Base-by-base conservation (phyloP, 1,140 invertebrate genomes). In the Drosophila pallidifrons region DNA sequence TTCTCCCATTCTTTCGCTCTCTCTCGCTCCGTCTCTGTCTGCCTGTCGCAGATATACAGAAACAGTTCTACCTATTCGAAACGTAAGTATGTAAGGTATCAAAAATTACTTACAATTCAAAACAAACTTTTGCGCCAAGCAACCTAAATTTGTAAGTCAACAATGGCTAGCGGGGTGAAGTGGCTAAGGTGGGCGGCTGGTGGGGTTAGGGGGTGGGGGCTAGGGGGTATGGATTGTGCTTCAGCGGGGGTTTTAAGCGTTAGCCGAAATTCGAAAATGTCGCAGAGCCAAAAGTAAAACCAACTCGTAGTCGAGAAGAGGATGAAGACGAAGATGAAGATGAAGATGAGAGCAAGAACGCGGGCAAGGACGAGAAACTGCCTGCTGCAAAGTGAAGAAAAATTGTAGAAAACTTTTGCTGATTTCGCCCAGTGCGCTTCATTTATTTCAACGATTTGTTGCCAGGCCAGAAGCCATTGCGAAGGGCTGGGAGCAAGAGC, bases 21-120 rank as follows among this genome's bases (percentile, higher is more conserved):
- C 30, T 8, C 16, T 8, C 72, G 41, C 28, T 15, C 52, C 32
- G 57, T 43, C 16, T 6, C n/a, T 15, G 32, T n/a, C 45, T 49
- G 35, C 38, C 28, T 58, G 10, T 25, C 11, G 10, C 20, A 32
- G 13, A 30, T 73, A 20, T 65, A 61, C 61, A 72, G 64, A 79
- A 64, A 58, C 74, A 78, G 70, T 67, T 85, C 64, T 79, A 75
- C 68, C 67, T 76, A 72, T 66, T 49, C n/a, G 60, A 41, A 49
- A 32, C 43, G 68, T 64, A 57, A 71, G 61, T 77, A 60, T 75
- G 72, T 64, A 79, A 87, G 83, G 83, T 89, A 87, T 87, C 83
- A 87, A 87, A 87, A 87, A 87, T 87, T 87, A 87, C 83, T 87
- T 87, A 88, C 83, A 87, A 87, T 89, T 87, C 83, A 87, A 88